Conservation (phyloP, 2,797 vertebrate genomes). For the Anableps anableps region DNA sequence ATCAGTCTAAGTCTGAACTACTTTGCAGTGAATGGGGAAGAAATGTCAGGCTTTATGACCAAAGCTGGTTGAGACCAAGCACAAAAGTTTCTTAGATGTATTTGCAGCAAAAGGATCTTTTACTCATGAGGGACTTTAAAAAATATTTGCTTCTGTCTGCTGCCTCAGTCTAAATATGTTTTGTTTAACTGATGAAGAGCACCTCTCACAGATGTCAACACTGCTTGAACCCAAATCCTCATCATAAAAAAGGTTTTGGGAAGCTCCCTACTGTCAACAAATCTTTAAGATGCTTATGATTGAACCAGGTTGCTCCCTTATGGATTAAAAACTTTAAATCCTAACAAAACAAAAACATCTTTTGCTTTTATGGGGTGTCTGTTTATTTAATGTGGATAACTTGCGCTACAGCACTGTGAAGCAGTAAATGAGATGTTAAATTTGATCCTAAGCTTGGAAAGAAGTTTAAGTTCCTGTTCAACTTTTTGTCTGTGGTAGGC, state of each 20-base stretch:
- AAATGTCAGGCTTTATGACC: background rate
- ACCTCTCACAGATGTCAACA: background rate
- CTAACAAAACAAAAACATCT: background rate
- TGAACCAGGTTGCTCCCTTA: background rate
- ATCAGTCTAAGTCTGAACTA: background rate
- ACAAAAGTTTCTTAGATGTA: background rate
- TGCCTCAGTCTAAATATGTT: background rate
- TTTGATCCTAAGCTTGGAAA: background rate
- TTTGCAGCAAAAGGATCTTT: background rate
- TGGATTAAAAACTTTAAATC: background rate
- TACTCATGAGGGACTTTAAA: background rate
- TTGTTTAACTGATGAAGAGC: background rate
- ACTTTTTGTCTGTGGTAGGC: background rate
- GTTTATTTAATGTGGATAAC: background rate
- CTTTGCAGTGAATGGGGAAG: background rate
- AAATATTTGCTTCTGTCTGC: background rate
- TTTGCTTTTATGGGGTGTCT: background rate
- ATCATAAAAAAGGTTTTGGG: background rate
- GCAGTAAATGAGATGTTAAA: background rate
- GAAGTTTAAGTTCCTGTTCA: background rate
- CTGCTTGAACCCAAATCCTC: background rate
- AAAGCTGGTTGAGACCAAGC: background rate
- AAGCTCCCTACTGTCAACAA: background rate
- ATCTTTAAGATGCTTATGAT: background rate
- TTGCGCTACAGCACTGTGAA: background rate